Conservation (phyloP, 1,140 invertebrate genomes). For the Eriocheir sinensis region DNA sequence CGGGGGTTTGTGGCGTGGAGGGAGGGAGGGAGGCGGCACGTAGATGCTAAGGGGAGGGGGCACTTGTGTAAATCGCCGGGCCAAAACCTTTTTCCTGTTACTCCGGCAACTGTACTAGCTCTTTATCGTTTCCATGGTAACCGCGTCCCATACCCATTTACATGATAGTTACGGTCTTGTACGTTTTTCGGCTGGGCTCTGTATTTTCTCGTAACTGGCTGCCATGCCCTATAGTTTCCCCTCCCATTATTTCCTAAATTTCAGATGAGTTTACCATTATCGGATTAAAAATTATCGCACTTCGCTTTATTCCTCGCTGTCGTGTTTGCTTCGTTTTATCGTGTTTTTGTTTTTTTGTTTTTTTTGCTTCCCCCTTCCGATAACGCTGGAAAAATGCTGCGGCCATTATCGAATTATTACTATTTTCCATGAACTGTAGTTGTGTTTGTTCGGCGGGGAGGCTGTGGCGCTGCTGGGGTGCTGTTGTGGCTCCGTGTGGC, state of each 20-base stretch:
- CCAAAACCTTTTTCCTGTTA: constrained; percentile 6
- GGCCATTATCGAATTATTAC: not conserved
- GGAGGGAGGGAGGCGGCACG: no score
- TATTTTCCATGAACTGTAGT: not conserved
- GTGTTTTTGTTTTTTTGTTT: not conserved
- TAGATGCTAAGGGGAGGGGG: constrained; percentile 21
- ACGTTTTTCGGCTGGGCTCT: not conserved
- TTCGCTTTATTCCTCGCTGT: not conserved
- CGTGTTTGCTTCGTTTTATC: not conserved
- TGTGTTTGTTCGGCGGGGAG: constrained; percentile 1
- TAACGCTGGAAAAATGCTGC: not conserved
- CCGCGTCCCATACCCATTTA: constrained; percentile 24
- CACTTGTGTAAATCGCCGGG: not conserved
- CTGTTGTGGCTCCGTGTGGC: not conserved
- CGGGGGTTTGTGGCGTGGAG: not conserved
- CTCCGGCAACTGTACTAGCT: constrained; percentile 15
- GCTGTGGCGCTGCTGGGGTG: no score
- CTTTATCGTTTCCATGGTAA: constrained; percentile 36
- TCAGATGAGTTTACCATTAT: constrained; percentile 25
- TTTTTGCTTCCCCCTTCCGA: no score
- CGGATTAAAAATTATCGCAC: constrained; percentile 3
- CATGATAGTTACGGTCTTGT: constrained; percentile 16
- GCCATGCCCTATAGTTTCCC: constrained; percentile 12
- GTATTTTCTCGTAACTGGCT: constrained; percentile 10
- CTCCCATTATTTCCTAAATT: constrained; percentile 17